Evolutionary conservation across 2,797 vertebrate genomes (phyloP), one percentile per base, ranked within the genome.

Genomic region (Huso huso): DNA sequence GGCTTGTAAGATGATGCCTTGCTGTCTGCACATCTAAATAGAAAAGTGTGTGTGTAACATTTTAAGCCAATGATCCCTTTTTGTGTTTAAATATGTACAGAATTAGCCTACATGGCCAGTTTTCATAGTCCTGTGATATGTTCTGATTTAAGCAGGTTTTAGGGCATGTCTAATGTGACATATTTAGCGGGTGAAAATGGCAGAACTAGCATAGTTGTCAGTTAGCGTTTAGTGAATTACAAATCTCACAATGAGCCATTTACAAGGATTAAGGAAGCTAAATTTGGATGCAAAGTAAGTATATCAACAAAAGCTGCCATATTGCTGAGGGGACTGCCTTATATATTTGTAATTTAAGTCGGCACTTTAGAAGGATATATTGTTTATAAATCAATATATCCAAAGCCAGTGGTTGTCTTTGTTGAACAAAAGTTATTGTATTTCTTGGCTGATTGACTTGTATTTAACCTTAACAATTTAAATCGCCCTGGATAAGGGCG

Each of bases 311-410:
- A 72, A 75, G 71, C 71, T 70, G 73, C 75, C 71, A 75, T 76
- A 70, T 74, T 72, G 70, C 69, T 55, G 53, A 70, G 63, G 73
- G 76, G 79, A 68, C 68, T 48, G 70, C 53, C 64, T 74, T 72
- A 72, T 74, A 79, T 79, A 76, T 78, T 79, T 76, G 75, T 74
- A 75, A 79, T 72, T 77, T 66, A 72, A 76, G 76, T 78, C 78
- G 0, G 2, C 71, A 77, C n/a, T n/a, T n/a, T n/a, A n/a, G n/a
- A n/a, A n/a, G n/a, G n/a, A n/a, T n/a, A n/a, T n/a, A n/a, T n/a
- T n/a, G n/a, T n/a, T n/a, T n/a, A n/a, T n/a, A n/a, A n/a, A n/a
- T n/a, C n/a, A n/a, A n/a, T n/a, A n/a, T n/a, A n/a, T n/a, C n/a
- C n/a, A n/a, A n/a, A n/a, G n/a, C n/a, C n/a, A n/a, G n/a, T n/a